These are phyloP conservation scores for Eonycteris spelaea DNA, from an alignment of 2,113 vertebrate genomes.

Conservation along the genomic window DNA sequence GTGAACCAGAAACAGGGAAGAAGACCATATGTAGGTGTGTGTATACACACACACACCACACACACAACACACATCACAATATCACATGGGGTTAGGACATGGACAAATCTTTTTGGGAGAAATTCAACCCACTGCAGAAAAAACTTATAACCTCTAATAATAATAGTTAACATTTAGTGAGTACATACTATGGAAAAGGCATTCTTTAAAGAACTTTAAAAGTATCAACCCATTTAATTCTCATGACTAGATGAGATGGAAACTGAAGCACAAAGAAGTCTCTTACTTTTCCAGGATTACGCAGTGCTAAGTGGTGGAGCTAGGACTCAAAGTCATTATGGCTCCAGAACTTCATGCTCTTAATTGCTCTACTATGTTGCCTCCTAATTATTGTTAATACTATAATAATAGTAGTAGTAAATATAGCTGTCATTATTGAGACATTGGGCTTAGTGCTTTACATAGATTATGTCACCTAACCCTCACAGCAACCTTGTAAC, in stretches of 20 bases:
- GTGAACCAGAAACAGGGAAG: not conserved
- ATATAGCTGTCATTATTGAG: not conserved
- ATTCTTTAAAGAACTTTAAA: not conserved
- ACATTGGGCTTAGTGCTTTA: not conserved
- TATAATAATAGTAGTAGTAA: not conserved
- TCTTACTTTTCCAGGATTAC: not conserved
- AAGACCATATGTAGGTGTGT: too few species aligned
- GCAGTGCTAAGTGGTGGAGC: not conserved
- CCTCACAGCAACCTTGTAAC: not conserved
- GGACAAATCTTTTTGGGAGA: not conserved
- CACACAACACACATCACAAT: not conserved
- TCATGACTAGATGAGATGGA: not conserved
- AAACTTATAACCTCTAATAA: not conserved
- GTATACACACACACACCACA: too few species aligned
- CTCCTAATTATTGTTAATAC: not conserved
- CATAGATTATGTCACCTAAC: not conserved
- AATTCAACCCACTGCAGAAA: not conserved
- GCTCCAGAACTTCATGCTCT: not conserved
- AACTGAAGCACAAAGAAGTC: not conserved
- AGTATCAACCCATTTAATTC: not conserved
- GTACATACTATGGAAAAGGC: not conserved
- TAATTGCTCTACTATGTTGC: not conserved
- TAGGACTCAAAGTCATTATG: not conserved
- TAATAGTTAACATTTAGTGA: not conserved
- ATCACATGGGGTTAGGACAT: not conserved